Evolutionary conservation across 2,113 vertebrate species (phyloP).

Genomic region (Carollia perspicillata): DNA sequence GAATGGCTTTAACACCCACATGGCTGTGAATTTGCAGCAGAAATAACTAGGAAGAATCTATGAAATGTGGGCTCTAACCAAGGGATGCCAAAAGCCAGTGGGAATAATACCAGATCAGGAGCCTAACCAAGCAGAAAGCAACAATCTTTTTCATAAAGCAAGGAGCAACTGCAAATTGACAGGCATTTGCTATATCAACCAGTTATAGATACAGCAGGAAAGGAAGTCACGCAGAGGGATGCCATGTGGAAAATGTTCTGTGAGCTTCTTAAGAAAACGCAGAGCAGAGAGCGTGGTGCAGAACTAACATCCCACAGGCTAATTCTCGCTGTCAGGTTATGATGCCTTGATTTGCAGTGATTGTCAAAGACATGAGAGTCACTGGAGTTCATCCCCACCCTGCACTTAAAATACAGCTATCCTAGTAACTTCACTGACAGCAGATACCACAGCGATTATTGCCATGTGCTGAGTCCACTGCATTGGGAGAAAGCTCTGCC

Average conservation of each 20-base stretch:
- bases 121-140: constrained; percentile 64
- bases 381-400: neutral
- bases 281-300: constrained; percentile 44
- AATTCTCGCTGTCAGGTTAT: constrained; percentile 66
- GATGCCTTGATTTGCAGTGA: constrained; percentile 57
- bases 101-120: constrained; percentile 57
- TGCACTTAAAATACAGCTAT: neutral
- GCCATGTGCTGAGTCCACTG: neutral
- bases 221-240: constrained; percentile 51
- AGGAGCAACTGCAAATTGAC: constrained; percentile 20
- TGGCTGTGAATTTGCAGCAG: constrained; percentile 56
- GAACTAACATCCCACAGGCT: constrained; percentile 61
- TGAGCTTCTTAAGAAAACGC: constrained; percentile 48
- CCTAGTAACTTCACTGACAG: neutral
- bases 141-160: constrained; percentile 59
- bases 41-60: constrained; percentile 53
- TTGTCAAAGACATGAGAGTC: constrained; percentile 26
- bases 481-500: neutral
- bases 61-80: constrained; percentile 44
- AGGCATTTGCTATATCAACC: constrained; percentile 48
- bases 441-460: neutral
- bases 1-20: neutral
- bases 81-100: constrained; percentile 56
- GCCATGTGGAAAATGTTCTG: constrained; percentile 66
- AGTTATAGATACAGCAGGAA: constrained; percentile 42